These are phyloP conservation scores for Poeciliopsis paucimaculata DNA, from an alignment of 2,797 vertebrate genomes.

Conservation along the genomic window DNA sequence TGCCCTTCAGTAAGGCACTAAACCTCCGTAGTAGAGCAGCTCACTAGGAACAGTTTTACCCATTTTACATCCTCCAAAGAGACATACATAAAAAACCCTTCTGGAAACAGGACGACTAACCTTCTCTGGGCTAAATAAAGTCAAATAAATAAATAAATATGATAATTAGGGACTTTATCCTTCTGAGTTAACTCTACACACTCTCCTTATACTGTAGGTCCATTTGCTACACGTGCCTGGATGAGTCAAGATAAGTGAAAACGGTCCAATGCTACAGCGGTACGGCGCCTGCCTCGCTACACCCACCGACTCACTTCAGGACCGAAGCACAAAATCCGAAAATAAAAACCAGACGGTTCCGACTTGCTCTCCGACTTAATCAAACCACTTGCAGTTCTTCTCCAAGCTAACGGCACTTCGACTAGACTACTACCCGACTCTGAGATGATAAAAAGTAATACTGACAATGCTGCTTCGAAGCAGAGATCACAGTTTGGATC, in stretches of 20 bases:
- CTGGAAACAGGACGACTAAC: constrained; percentile 17
- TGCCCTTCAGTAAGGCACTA: constrained; percentile 73
- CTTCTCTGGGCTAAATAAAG: constrained; percentile 31
- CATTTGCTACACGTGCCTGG: constrained; percentile 36
- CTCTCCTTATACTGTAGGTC: constrained; percentile 53
- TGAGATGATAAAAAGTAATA: constrained; percentile 70
- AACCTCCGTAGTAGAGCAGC: constrained; percentile 48
- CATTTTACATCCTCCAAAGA: constrained; percentile 24
- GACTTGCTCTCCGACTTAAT: constrained; percentile 25
- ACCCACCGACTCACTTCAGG: constrained; percentile 18
- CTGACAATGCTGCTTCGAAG: constrained; percentile 66
- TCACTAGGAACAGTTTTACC: constrained; percentile 25
- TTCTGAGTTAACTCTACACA: constrained; percentile 39
- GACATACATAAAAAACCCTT: not conserved
- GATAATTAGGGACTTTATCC: constrained; percentile 54
- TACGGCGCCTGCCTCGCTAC: constrained; percentile 51
- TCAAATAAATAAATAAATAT: constrained; percentile 78
- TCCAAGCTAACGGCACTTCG: constrained; percentile 42
- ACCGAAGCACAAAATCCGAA: constrained; percentile 22
- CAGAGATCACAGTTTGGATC: constrained; percentile 68
- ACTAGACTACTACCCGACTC: constrained; percentile 33
- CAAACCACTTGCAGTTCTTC: constrained; percentile 35
- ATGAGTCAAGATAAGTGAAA: constrained; percentile 32
- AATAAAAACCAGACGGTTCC: constrained; percentile 14
- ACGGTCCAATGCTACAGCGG: constrained; percentile 71